Percentiles rank a stretch among this genome's conserved stretches.
Evolutionary conservation across 2,113 vertebrate species (phyloP).

Genomic region (Eptesicus fuscus): DNA sequence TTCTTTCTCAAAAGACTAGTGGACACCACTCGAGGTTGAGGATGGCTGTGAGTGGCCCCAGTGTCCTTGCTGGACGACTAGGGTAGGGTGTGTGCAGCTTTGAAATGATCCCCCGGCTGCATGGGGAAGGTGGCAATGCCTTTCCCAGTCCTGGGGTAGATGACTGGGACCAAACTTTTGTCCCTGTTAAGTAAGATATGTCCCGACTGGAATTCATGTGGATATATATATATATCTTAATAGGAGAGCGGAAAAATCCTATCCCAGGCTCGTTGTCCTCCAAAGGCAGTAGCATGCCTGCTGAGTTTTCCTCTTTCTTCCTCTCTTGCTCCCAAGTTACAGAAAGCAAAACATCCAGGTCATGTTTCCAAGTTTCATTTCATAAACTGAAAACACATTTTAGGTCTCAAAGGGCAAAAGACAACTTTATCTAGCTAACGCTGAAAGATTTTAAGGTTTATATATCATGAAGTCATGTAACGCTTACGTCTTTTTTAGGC

Average conservation of each 20-base stretch:
- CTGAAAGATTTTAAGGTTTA: background rate
- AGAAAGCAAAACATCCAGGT: slow-evolving; percentile 59
- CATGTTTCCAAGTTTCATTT: slow-evolving; percentile 53
- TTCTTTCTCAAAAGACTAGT: background rate
- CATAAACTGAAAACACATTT: slow-evolving; percentile 60
- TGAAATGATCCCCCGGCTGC: background rate
- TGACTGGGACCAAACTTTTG: background rate
- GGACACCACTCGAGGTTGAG: background rate
- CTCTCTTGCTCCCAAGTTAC: slow-evolving; percentile 28
- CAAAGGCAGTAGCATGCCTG: background rate
- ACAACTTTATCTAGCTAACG: slow-evolving; percentile 37
- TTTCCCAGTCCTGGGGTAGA: rapidly evolving
- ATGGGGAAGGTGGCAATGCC: background rate
- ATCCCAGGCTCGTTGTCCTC: background rate
- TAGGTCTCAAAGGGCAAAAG: slow-evolving; percentile 22
- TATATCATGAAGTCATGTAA: rapidly evolving
- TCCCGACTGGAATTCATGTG: background rate
- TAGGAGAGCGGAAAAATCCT: background rate
- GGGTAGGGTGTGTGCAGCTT: background rate
- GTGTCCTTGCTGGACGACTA: background rate
- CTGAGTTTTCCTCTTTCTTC: slow-evolving; percentile 8
- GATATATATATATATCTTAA: background rate
- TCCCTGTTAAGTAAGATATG: background rate
- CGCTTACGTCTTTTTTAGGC: background rate
- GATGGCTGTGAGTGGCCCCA: background rate